A percentile compares a stretch with the other conserved stretches of the same genome.
These are phyloP conservation scores for Zaprionus obscuricornis DNA, from an alignment of 2,888 invertebrate species.

Conservation along the genomic window DNA sequence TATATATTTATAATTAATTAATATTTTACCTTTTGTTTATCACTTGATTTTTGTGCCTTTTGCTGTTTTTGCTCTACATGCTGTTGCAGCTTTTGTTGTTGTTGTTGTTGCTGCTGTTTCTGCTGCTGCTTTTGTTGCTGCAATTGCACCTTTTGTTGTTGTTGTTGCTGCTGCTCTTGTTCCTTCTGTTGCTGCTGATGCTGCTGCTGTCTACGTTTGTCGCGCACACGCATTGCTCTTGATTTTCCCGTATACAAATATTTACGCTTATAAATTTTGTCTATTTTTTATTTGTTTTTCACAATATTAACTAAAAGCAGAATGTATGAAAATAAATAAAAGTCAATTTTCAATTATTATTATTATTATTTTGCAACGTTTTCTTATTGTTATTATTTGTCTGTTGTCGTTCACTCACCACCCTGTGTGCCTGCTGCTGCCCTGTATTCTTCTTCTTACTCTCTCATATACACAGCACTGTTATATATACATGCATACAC, in stretches of 20 bases:
- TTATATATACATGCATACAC: conserved; percentile 15
- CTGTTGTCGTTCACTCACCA: conserved; percentile 39
- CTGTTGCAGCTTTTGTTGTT: too few species aligned
- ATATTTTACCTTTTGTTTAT: conserved; percentile 38
- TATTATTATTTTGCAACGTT: conserved; percentile 34
- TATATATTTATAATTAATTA: not conserved
- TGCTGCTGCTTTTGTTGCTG: too few species aligned
- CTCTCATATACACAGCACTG: conserved; percentile 26
- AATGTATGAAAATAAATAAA: conserved; percentile 11
- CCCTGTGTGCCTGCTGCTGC: not conserved
- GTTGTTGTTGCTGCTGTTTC: too few species aligned
- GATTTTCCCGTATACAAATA: conserved; percentile 1
- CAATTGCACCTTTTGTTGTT: too few species aligned
- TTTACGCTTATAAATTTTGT: conserved; percentile 7
- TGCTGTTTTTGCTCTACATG: conserved; percentile 33
- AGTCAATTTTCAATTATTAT: conserved; percentile 18
- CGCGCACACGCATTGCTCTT: conserved; percentile 63
- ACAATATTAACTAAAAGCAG: conserved; percentile 21
- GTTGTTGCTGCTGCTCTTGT: conserved; percentile 12
- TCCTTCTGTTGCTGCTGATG: conserved; percentile 16
- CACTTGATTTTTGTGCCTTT: conserved; percentile 34
- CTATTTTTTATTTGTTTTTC: conserved; percentile 18
- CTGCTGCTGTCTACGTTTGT: conserved; percentile 58
- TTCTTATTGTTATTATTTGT: conserved; percentile 17
- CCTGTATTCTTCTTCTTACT: conserved; percentile 16